Percentiles rank a stretch among this genome's conserved stretches.
phyloP scores from a whole-genome alignment of 2,113 vertebrate species.

The Craseonycteris thonglongyai region DNA sequence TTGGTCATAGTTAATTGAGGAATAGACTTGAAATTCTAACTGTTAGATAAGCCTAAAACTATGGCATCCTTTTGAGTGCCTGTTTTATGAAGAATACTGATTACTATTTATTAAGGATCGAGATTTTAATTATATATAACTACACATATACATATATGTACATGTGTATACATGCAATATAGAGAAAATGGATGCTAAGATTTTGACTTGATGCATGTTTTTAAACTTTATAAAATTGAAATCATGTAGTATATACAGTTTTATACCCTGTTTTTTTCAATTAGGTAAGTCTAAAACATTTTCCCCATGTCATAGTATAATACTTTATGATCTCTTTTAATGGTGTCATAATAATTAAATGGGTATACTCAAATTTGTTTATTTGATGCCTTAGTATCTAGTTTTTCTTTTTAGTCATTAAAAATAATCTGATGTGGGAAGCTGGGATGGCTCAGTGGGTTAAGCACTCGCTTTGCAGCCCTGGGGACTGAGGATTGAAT shows the following conservation, averaged over 20 bases:
- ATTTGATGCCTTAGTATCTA: neutral
- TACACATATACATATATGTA: too few relatives aligned
- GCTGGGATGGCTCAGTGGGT: too few relatives aligned
- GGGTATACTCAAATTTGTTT: neutral
- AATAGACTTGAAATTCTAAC: slow-evolving; percentile 21
- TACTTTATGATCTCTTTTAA: neutral
- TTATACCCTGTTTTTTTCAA: neutral
- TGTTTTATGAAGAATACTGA: slow-evolving; percentile 11
- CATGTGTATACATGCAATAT: neutral
- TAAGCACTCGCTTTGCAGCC: too few relatives aligned
- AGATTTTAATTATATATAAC: neutral
- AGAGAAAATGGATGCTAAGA: neutral
- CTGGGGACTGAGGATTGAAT: too few relatives aligned
- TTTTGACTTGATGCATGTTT: neutral
- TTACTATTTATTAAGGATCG: neutral
- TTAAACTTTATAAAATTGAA: neutral
- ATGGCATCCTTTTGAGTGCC: neutral
- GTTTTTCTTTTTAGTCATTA: neutral
- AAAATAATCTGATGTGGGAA: neutral
- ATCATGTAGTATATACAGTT: neutral
- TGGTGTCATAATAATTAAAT: neutral
- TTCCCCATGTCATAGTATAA: neutral
- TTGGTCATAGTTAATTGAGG: neutral
- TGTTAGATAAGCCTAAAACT: neutral
- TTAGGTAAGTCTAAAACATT: neutral